Percentiles rank a stretch among this genome's conserved stretches.
Evolutionary conservation across 2,797 vertebrate genomes (phyloP).

Genomic region (Muscicapa striata): DNA sequence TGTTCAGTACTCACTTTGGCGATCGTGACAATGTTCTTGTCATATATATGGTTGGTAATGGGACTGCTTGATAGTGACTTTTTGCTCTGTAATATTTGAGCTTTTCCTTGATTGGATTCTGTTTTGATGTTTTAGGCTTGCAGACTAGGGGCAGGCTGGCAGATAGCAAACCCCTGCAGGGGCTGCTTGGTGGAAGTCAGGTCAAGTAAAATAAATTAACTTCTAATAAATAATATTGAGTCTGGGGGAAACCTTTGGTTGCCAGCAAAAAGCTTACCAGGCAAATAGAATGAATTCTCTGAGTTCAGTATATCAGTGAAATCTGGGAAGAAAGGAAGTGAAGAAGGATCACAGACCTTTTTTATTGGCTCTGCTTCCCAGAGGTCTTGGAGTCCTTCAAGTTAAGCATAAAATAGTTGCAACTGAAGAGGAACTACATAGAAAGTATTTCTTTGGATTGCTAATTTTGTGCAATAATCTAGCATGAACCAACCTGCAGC

Average conservation of each 20-base stretch:
- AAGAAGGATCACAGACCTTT: background rate
- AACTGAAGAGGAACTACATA: background rate
- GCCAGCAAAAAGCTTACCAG: background rate
- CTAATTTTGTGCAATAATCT: background rate
- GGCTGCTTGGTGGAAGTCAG: rapidly evolving
- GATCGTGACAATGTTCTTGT: background rate
- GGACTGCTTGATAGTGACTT: background rate
- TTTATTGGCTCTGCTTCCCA: background rate
- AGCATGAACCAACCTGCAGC: background rate
- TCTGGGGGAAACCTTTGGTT: background rate
- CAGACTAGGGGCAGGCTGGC: background rate
- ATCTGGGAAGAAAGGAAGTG: background rate
- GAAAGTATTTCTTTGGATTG: background rate
- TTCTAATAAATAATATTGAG: background rate
- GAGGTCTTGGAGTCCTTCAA: background rate
- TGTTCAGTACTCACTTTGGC: background rate
- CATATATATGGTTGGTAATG: background rate
- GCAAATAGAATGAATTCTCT: background rate
- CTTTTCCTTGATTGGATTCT: background rate
- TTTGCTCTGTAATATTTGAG: background rate
- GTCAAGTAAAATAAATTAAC: background rate
- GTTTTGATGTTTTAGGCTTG: background rate
- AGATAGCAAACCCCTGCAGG: background rate
- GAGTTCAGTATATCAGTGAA: background rate
- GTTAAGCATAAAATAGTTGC: background rate